Evolutionary conservation across 1,140 invertebrate species (phyloP), one percentile per base, ranked within the genome.

Genomic region (Caerostris darwini): DNA sequence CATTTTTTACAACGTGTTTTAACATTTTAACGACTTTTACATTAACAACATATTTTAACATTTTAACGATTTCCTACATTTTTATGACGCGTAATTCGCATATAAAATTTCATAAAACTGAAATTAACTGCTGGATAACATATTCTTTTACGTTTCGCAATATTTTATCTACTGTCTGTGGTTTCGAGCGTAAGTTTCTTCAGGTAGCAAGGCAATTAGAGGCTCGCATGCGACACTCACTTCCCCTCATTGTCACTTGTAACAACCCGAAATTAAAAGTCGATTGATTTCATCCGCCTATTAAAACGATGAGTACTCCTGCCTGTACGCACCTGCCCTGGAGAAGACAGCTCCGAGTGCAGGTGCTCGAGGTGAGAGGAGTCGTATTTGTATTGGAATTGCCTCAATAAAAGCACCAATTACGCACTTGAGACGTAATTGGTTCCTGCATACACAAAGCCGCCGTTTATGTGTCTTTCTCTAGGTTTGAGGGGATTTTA

Each of bases 251-350:
- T 77, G 71, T 53, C 34, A 77, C 71, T 77, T 77, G 8, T 50
- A 50, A 77, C 19, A 50, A 77, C 71, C 71, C 10, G 71, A 77
- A 77, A 77, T 77, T 34, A 77, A 77, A 34, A 77, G 19, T 50
- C 71, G 71, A 77, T 77, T 77, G 71, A 77, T 77, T 77, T 77
- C 71, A 77, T 77, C 34, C 71, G 71, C 71, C 71, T 50, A 77
- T 77, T 77, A 77, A 77, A 77, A 8, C 8, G 34, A 77, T 12
- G 71, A 19, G 14, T 12, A 50, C 50, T 77, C 61, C 61, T 64
- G 61, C 17, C 61, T 64, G 10, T 64, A 64, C 34, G 50, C 71
- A 77, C 53, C 71, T 77, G 71, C 50, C 71, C n/a, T 67, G 14
- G 14, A 67, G n/a, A n/a, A 67, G 34, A 34, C 34, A 34, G 34